These are phyloP conservation scores for Gallinago stenura DNA, from an alignment of 2,797 vertebrate genomes.

Conservation along the genomic window DNA sequence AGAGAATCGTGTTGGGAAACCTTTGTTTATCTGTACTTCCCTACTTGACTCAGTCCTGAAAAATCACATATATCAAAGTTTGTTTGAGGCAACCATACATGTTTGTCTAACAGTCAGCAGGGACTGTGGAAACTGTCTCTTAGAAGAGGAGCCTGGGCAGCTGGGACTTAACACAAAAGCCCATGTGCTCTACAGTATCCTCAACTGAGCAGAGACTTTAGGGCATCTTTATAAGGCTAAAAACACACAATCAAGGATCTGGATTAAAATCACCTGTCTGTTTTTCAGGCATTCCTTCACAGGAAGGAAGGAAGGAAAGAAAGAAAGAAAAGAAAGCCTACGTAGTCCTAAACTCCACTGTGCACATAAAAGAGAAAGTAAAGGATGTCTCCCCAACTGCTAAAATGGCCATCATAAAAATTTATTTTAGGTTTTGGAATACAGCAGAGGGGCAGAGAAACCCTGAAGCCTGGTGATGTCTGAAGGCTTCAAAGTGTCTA, in stretches of 20 bases:
- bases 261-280: not conserved
- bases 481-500: not conserved
- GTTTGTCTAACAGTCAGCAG: not conserved
- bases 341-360: not conserved
- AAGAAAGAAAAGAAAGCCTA: no score
- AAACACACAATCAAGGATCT: rapidly evolving
- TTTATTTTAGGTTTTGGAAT: not conserved
- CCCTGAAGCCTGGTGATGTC: not conserved
- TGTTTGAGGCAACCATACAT: not conserved
- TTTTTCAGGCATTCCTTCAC: not conserved
- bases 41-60: not conserved
- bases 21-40: not conserved
- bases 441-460: not conserved
- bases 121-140: not conserved
- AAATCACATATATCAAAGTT: not conserved
- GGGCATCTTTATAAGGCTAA: not conserved
- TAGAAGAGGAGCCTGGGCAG: not conserved
- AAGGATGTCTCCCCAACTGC: not conserved
- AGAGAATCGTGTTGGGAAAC: not conserved
- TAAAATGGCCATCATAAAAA: not conserved
- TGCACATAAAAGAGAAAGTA: not conserved
- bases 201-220: not conserved
- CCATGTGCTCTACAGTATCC: not conserved
- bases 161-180: not conserved
- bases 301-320: not conserved